These are phyloP conservation scores for Atlantisia rogersi DNA, from an alignment of 2,113 vertebrate species.

Conservation along the genomic window DNA sequence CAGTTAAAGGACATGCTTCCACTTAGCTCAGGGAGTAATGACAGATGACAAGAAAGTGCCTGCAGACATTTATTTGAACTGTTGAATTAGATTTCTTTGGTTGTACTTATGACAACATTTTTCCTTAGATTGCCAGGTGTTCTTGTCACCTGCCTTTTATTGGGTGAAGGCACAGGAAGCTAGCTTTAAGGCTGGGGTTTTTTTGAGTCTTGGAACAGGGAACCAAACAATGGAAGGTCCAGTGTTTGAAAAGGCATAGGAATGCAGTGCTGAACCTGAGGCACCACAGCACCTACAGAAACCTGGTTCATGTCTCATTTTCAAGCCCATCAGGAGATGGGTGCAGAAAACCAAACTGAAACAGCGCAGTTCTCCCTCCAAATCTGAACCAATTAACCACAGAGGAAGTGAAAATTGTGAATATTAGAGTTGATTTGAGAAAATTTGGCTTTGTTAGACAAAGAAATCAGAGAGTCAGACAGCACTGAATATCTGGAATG, in stretches of 20 bases:
- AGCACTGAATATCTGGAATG: neutral
- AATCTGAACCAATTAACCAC: neutral
- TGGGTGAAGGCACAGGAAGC: neutral
- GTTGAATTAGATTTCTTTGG: neutral
- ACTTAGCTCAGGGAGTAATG: neutral
- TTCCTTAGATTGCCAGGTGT: neutral
- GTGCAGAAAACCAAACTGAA: neutral
- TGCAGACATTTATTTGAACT: constrained; percentile 2
- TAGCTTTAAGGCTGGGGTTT: neutral
- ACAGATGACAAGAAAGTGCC: neutral
- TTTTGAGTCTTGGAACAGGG: neutral
- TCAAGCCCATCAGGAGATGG: neutral
- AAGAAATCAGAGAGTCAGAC: neutral
- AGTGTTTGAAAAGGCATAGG: neutral
- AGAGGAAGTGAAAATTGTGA: neutral
- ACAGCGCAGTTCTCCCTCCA: neutral
- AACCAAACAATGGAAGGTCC: neutral
- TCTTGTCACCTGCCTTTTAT: neutral
- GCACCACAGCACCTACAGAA: neutral
- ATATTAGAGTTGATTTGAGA: neutral
- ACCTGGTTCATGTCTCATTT: neutral
- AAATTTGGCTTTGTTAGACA: neutral
- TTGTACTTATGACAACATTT: neutral
- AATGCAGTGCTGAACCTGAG: neutral
- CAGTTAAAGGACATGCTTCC: neutral